Conservation (phyloP, 2,113 vertebrate species). For the Saguinus midas region DNA sequence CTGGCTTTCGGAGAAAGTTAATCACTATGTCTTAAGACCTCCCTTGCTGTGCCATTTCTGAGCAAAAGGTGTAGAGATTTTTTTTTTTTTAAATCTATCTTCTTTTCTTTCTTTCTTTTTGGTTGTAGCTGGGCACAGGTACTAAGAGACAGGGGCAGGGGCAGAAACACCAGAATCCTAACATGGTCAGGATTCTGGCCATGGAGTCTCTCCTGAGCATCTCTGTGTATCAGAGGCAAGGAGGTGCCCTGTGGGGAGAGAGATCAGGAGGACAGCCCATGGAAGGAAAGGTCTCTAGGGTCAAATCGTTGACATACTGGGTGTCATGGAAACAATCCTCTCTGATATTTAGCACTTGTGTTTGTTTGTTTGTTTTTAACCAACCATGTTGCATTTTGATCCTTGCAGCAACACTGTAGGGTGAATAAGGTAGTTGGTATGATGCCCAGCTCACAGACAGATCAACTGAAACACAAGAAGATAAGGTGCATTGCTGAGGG, state of each 20-base stretch:
- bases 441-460: not conserved
- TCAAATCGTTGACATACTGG: not conserved
- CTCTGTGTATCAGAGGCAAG: not conserved
- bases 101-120: not conserved
- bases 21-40: slow-evolving; percentile 42
- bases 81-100: too few relatives aligned
- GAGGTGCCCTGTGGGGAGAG: not conserved
- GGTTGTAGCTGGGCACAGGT: not conserved
- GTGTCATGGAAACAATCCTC: not conserved
- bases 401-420: not conserved
- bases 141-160: not conserved
- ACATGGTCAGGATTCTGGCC: not conserved
- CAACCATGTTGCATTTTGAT: not conserved
- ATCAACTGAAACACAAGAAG: not conserved
- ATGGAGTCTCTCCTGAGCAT: not conserved
- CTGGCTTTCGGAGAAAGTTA: slow-evolving; percentile 48
- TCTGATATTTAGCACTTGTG: not conserved
- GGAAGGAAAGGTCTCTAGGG: not conserved
- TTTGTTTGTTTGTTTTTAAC: not conserved
- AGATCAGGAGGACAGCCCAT: accelerated
- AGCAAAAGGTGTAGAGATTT: slow-evolving; percentile 43
- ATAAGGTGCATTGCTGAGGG: not conserved
- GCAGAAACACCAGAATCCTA: too few relatives aligned
- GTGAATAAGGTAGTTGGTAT: not conserved
- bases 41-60: slow-evolving; percentile 49